These are phyloP conservation scores for Orientallactaga bullata DNA, from an alignment of 2,113 vertebrate species.

Conservation along the genomic window DNA sequence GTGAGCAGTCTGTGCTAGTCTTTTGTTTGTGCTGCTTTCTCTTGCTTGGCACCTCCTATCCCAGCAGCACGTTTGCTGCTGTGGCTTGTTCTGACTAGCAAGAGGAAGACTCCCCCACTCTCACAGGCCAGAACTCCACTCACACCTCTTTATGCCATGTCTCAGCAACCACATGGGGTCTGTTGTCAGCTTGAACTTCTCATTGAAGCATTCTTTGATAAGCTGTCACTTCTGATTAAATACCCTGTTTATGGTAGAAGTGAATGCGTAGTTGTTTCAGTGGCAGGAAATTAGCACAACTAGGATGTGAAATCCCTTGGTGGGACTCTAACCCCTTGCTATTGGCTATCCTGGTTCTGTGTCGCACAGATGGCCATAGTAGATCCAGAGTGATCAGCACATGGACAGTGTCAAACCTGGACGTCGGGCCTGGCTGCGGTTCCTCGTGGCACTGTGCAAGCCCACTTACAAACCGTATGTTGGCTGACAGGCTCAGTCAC, in stretches of 20 bases:
- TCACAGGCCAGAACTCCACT: not conserved
- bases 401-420: conserved; percentile 77
- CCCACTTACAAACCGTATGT: conserved; percentile 59
- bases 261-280: fast-evolving
- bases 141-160: fast-evolving
- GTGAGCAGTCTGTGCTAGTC: not conserved
- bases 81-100: not conserved
- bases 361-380: conserved; percentile 66
- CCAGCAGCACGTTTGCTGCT: not conserved
- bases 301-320: not conserved
- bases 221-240: not conserved
- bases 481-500: not conserved
- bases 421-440: conserved; percentile 37
- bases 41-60: not conserved
- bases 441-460: conserved; percentile 33
- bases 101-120: not conserved
- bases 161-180: not conserved
- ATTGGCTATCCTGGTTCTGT: conserved; percentile 49
- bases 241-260: not conserved
- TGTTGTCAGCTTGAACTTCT: fast-evolving
- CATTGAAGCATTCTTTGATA: not conserved
- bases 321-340: not conserved
- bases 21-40: not conserved
- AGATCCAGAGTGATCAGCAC: conserved; percentile 49
- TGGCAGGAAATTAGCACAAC: not conserved